Evolutionary conservation across 2,797 vertebrate genomes (phyloP), one percentile per base, ranked within the genome.

Genomic region (Amblyraja radiata): DNA sequence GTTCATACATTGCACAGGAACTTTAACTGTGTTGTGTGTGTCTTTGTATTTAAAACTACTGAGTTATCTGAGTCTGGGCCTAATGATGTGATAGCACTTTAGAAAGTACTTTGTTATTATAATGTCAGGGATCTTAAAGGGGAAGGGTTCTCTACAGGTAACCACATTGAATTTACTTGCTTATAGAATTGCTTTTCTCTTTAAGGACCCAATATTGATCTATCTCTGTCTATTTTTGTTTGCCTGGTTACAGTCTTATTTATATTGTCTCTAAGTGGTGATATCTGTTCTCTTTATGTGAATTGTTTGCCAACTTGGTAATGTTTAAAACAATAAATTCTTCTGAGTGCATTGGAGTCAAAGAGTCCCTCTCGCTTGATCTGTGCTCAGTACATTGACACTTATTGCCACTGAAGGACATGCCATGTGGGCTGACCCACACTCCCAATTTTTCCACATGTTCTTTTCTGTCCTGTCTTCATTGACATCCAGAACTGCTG

Each of bases 11-110:
- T 92, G 21, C 28, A n/a, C 71, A 76, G 39, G 90, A n/a, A 10
- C 25, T 36, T 23, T 74, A 16, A 90, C 36, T 74, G 68, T 28
- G 10, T 36, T 54, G n/a, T 74, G 36, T 92, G 14, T 65, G n/a
- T 88, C 61, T 14, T 65, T 46, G 10, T 84, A 13, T 28, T 58
- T 84, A 58, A 84, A 58, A 58, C 81, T 10, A 61, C 25, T 84
- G n/a, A 65, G 84, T 88, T 88, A 16, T n/a, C 61, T 88, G 61
- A 36, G 16, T 65, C 61, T 32, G n/a, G 65, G 32, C 84, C 84
- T 88, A n/a, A 88, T 65, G 63, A 54, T 74, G 32, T 73, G 46
- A 92, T 92, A 92, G 90, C 90, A 92, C 90, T 92, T 92, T 92
- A 92, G 90, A 28, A 92, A 92, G 39, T 25, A 39, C 36, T 76